Evolutionary conservation across 2,888 invertebrate genomes (phyloP), one percentile per base, ranked within the genome.

Genomic region (Lampropteryx suffumata): DNA sequence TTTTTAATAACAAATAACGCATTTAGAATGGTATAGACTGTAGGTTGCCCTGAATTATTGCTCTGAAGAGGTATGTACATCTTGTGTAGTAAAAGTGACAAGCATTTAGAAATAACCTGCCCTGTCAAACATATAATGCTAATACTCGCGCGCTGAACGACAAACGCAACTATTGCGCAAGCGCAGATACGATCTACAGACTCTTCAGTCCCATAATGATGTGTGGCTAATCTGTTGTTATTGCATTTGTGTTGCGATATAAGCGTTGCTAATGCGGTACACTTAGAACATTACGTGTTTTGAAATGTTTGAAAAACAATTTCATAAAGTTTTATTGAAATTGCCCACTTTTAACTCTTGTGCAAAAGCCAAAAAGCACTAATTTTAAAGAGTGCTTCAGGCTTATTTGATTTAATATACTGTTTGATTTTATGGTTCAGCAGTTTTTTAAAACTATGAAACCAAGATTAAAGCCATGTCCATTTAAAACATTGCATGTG

Each of bases 161-260:
- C 14, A 35, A 32, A 36, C 55, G 61, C 55, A 44, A 55, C 33
- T 12, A 51, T 61, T 61, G 47, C 55, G 50, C 45, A 57, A 57
- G 36, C 45, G 11, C 27, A 59, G 59, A 61, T 59, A 50, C 48
- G 9, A 61, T 59, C 61, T 51, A 9, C 48, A 36, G 5, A 45
- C 40, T 47, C 54, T 42, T 32, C n/a, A n/a, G 49, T 53, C 61
- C 53, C 55, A 55, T 62, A 57, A 59, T 59, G 55, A 62, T 59
- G 61, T 57, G 59, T 62, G 54, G 47, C 57, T 52, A 62, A 62
- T 62, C 46, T 54, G 57, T 29, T 56, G 55, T 57, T 54, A 56
- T 57, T 59, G 57, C 57, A 57, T 61, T 55, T 48, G 49, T 42
- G 30, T 52, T 56, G 61, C 57, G 55, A 45, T 56, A 52, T 51